These are phyloP conservation scores for Brachionus angularis DNA, from an alignment of 1,140 invertebrate genomes.

Conservation along the genomic window DNA sequence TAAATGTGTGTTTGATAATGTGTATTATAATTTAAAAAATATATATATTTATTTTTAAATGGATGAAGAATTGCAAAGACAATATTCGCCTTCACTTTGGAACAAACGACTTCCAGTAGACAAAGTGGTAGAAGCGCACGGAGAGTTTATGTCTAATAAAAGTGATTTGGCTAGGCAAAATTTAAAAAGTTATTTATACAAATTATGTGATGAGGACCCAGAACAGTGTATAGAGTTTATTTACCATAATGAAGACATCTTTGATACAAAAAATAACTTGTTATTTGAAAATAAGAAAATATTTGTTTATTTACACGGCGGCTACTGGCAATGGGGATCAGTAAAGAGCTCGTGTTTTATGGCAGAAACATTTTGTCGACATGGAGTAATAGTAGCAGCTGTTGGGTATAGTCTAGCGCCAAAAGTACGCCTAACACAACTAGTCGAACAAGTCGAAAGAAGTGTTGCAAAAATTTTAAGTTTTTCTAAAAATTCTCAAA, in stretches of 20 bases:
- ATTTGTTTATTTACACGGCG: conserved; percentile 39
- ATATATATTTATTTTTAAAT: background rate
- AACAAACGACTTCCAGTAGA: conserved; percentile 11
- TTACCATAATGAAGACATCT: background rate
- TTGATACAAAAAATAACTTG: background rate
- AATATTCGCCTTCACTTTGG: conserved; percentile 40
- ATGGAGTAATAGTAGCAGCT: conserved; percentile 12
- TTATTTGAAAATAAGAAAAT: conserved; percentile 14
- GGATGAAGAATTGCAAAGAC: conserved; percentile 16
- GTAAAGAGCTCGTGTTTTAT: conserved; percentile 25
- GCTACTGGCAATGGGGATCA: conserved; percentile 43
- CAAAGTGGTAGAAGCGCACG: conserved; percentile 26
- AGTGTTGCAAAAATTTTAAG: background rate
- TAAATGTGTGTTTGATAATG: too few relatives aligned
- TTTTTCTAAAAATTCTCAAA: background rate
- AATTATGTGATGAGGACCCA: background rate
- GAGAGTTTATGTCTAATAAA: conserved; percentile 6
- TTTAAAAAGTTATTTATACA: background rate
- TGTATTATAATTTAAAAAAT: background rate
- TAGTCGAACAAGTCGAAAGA: conserved; percentile 23
- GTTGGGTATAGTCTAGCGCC: conserved; percentile 37
- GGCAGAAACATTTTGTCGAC: background rate
- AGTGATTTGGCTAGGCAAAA: conserved; percentile 16
- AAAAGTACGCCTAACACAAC: background rate
- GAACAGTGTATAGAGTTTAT: conserved; percentile 34